Evolutionary conservation across 92 coral and sea anemone species (phyloP).

Genomic region (Epizoanthus rinbou): DNA sequence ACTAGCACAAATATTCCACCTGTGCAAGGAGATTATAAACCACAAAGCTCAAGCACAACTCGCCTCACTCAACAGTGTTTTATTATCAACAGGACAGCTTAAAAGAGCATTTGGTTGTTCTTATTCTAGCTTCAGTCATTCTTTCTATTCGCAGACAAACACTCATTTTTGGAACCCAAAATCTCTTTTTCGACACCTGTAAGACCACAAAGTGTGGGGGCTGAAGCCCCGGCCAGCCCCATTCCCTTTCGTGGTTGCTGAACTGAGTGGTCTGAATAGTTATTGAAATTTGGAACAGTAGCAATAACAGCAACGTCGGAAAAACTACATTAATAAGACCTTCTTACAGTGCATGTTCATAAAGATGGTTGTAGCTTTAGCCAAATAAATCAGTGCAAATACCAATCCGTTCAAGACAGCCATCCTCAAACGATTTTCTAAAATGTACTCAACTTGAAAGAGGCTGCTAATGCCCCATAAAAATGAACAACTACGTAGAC

Average conservation of each 20-base stretch:
- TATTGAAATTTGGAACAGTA: neutral
- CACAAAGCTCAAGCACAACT: constrained; percentile 8
- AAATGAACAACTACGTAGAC: constrained; percentile 5
- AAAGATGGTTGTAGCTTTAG: constrained; percentile 14
- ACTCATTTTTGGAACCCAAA: too few species aligned
- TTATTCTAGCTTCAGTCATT: too few species aligned
- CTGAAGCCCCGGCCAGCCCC: too few species aligned
- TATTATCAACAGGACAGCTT: too few species aligned
- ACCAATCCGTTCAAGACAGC: constrained; percentile 19
- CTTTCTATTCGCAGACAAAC: too few species aligned
- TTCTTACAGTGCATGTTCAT: constrained; percentile 5
- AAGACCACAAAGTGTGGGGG: too few species aligned
- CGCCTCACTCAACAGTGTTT: too few species aligned
- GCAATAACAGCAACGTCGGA: neutral
- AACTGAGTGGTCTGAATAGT: constrained; percentile 5
- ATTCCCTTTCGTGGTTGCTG: neutral
- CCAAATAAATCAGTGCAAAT: constrained; percentile 3
- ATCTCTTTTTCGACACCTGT: too few species aligned
- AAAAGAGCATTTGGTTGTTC: too few species aligned
- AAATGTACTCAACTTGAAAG: neutral
- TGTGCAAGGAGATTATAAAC: neutral
- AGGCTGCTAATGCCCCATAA: constrained; percentile 8
- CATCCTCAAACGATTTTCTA: constrained; percentile 5
- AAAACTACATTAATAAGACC: neutral
- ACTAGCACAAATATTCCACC: too few species aligned